Conservation (phyloP, 2,113 vertebrate species). For the Silurus asotus region DNA sequence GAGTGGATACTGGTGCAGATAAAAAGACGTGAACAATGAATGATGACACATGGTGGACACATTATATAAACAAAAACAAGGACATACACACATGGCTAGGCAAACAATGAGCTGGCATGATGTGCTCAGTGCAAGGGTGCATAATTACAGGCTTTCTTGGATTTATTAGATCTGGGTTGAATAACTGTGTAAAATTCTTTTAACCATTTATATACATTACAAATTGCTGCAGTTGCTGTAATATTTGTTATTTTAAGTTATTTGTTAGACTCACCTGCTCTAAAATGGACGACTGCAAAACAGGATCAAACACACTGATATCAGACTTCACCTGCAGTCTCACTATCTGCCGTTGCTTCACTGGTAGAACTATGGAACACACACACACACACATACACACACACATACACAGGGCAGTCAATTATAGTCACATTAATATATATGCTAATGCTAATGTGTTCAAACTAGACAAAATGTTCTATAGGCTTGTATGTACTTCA, state of each 20-base stretch:
- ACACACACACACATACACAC: not conserved
- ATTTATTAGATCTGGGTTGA: too few relatives aligned
- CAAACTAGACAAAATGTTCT: too few relatives aligned
- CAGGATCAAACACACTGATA: not conserved
- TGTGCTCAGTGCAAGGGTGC: too few relatives aligned
- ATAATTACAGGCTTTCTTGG: too few relatives aligned
- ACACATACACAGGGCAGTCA: not conserved
- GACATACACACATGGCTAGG: too few relatives aligned
- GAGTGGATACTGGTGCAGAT: too few relatives aligned
- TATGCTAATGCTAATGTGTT: not conserved
- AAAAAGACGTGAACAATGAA: too few relatives aligned
- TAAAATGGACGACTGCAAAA: not conserved
- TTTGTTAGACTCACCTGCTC: not conserved
- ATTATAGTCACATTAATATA: not conserved
- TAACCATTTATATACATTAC: not conserved
- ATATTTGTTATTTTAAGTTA: not conserved
- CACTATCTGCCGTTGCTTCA: not conserved
- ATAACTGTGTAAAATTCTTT: too few relatives aligned
- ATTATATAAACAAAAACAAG: too few relatives aligned
- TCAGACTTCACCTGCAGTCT: conserved; percentile 20
- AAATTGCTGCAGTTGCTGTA: not conserved
- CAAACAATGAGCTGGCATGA: too few relatives aligned
- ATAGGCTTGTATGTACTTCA: not conserved
- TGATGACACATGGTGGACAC: too few relatives aligned
- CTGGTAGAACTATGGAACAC: not conserved